Evolutionary conservation across 2,888 invertebrate genomes (phyloP).

Genomic region (Leistus spinibarbis): DNA sequence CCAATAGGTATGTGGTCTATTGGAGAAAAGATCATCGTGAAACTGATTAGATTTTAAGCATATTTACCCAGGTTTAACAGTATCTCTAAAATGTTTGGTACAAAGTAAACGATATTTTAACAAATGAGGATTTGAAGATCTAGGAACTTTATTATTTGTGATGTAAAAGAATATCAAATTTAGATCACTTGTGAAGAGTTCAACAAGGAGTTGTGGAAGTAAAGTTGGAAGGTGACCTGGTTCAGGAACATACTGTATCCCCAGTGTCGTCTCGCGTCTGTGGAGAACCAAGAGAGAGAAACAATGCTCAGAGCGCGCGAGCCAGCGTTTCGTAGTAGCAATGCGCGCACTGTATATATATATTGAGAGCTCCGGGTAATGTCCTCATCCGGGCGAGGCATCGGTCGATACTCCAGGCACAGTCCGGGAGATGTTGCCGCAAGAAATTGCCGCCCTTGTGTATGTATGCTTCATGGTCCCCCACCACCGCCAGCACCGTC

Average conservation of each 20-base stretch:
- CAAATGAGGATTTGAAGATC: no score
- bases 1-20: no score
- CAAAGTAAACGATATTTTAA: no score
- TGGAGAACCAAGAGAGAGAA: background rate
- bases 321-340: slow-evolving; percentile 30
- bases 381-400: slow-evolving; percentile 56
- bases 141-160: no score
- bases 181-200: no score
- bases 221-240: background rate
- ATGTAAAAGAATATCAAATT: no score
- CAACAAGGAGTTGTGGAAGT: background rate
- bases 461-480: slow-evolving; percentile 42
- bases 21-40: no score
- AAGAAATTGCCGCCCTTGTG: slow-evolving; percentile 45
- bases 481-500: slow-evolving; percentile 51
- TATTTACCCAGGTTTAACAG: no score
- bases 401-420: slow-evolving; percentile 44
- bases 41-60: no score
- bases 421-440: slow-evolving; percentile 54
- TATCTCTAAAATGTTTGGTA: no score
- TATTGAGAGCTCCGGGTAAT: slow-evolving; percentile 49
- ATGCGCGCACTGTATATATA: slow-evolving; percentile 27
- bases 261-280: background rate
- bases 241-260: background rate
- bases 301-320: slow-evolving; percentile 6